Evolutionary conservation across 2,888 invertebrate genomes (phyloP).

Genomic region (Melinopterus prodromus): DNA sequence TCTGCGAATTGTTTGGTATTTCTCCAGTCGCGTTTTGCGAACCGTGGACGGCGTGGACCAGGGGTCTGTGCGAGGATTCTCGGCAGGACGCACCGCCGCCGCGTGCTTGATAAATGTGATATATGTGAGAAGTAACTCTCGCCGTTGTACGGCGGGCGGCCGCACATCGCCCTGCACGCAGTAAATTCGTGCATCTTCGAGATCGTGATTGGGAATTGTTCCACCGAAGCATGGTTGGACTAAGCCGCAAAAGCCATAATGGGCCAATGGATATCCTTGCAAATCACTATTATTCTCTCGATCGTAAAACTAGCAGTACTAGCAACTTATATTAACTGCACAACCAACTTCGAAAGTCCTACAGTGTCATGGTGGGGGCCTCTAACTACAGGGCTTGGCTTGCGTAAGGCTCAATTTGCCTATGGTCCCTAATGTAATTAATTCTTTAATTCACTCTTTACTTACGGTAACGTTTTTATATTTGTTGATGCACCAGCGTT

Average conservation of each 20-base stretch:
- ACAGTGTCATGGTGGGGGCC: no score
- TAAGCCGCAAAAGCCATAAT: neutral
- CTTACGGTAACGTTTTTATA: no score
- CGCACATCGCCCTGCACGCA: slow-evolving; percentile 42
- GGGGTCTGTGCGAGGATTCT: slow-evolving; percentile 6
- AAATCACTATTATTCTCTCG: neutral
- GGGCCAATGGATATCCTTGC: neutral
- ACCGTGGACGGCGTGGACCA: neutral
- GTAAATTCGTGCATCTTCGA: slow-evolving; percentile 42
- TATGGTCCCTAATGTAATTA: no score
- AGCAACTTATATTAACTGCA: no score
- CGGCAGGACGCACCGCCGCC: slow-evolving; percentile 26
- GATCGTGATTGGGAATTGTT: slow-evolving; percentile 41
- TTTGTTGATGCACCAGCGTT: no score
- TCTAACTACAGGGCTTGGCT: no score
- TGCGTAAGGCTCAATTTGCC: no score
- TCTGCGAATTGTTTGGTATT: neutral
- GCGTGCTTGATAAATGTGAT: slow-evolving; percentile 39
- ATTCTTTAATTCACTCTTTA: no score
- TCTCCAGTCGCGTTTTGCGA: neutral
- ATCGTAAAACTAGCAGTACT: no score
- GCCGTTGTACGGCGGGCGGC: slow-evolving; percentile 33
- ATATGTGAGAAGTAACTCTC: slow-evolving; percentile 40
- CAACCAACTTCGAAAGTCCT: no score
- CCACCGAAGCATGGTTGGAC: neutral